A percentile compares a stretch with the other conserved stretches of the same genome.
Evolutionary conservation across 2,888 invertebrate genomes (phyloP).

Genomic region (Acanthacorydalis orientalis): DNA sequence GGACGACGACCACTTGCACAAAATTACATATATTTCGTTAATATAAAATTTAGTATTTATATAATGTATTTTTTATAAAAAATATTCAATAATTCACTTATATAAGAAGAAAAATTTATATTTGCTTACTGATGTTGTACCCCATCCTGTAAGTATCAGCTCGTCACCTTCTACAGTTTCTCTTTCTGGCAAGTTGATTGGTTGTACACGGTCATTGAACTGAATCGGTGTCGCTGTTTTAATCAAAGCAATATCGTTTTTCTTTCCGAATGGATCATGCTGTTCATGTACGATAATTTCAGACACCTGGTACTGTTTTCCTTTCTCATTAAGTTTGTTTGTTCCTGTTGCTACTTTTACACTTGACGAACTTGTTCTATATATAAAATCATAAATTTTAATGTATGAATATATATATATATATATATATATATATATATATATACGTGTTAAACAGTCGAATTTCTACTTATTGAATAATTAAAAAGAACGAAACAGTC

Average conservation of each 20-base stretch:
- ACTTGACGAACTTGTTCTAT: background rate
- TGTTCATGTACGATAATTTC: constrained; percentile 5
- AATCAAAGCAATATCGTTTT: constrained; percentile 22
- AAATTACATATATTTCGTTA: too few relatives aligned
- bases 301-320: constrained; percentile 5
- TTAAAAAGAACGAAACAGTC: too few relatives aligned
- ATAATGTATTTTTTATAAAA: too few relatives aligned
- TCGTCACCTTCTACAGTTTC: background rate
- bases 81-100: too few relatives aligned
- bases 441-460: too few relatives aligned
- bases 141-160: background rate
- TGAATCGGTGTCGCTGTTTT: constrained; percentile 17
- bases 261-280: constrained; percentile 10
- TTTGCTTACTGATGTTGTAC: background rate
- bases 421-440: too few relatives aligned
- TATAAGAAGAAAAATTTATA: too few relatives aligned
- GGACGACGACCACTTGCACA: too few relatives aligned
- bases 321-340: constrained; percentile 4
- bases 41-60: too few relatives aligned
- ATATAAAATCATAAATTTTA: too few relatives aligned
- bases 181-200: constrained; percentile 4
- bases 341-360: constrained; percentile 7
- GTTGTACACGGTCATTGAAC: constrained; percentile 18
- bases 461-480: too few relatives aligned
- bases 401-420: too few relatives aligned